Evolutionary conservation across 2,888 invertebrate genomes (phyloP).

Genomic region (Drosophila longiperda): DNA sequence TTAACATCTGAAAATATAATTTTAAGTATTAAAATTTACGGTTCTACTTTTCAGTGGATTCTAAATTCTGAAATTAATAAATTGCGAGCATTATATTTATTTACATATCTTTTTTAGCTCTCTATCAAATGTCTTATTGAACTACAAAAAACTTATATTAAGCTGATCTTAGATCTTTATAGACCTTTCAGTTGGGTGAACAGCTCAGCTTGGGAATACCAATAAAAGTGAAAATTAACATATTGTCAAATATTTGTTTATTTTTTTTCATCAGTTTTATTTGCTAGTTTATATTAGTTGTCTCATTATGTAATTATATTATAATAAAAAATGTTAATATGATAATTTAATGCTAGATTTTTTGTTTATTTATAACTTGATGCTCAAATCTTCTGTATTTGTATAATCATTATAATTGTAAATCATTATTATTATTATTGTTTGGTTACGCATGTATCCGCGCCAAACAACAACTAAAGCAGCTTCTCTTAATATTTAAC

Average conservation of each 20-base stretch:
- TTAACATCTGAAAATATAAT: background rate
- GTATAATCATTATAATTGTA: too few species aligned
- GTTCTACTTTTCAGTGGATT: background rate
- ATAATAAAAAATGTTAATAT: slow-evolving; percentile 63
- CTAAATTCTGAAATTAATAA: background rate
- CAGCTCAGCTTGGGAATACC: background rate
- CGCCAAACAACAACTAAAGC: too few species aligned
- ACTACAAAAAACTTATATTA: background rate
- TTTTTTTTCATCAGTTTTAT: too few species aligned
- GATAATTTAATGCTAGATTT: slow-evolving; percentile 68
- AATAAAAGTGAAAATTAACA: slow-evolving; percentile 8
- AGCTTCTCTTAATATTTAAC: too few species aligned
- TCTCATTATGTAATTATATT: slow-evolving; percentile 59
- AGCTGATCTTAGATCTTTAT: background rate
- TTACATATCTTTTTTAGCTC: background rate
- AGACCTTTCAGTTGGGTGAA: slow-evolving; percentile 26
- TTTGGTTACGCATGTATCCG: too few species aligned
- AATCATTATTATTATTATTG: too few species aligned
- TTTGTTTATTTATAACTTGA: slow-evolving; percentile 56
- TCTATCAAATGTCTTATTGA: background rate
- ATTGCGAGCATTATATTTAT: background rate
- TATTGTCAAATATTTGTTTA: slow-evolving; percentile 24
- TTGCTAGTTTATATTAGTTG: slow-evolving; percentile 28
- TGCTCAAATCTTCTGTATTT: slow-evolving; percentile 43
- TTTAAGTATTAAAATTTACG: background rate